These are phyloP conservation scores for Ceratitis capitata DNA, from an alignment of 1,140 invertebrate species.

Conservation along the genomic window DNA sequence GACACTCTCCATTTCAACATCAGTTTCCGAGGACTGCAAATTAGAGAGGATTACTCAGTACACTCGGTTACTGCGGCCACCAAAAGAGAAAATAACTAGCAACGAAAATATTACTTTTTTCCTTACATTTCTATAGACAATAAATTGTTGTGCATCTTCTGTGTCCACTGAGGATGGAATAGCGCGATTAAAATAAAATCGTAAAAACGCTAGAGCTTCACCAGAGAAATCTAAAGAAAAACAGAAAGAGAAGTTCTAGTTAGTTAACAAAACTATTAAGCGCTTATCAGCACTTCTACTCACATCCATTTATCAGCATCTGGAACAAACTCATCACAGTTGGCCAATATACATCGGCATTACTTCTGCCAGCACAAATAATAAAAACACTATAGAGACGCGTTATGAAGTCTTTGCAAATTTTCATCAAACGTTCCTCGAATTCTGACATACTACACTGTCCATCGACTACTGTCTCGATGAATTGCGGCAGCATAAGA, in stretches of 20 bases:
- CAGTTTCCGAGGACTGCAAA: slow-evolving; percentile 44
- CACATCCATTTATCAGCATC: slow-evolving; percentile 50
- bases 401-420: slow-evolving; percentile 52
- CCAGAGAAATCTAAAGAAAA: slow-evolving; percentile 49
- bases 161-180: slow-evolving; percentile 50
- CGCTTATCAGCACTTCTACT: slow-evolving; percentile 41
- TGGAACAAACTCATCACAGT: slow-evolving; percentile 54
- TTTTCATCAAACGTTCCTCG: slow-evolving; percentile 64
- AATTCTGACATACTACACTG: slow-evolving; percentile 61
- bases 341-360: slow-evolving; percentile 58
- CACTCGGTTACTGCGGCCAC: too few relatives aligned
- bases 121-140: slow-evolving; percentile 50
- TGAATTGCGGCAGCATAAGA: slow-evolving; percentile 49
- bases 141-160: slow-evolving; percentile 55
- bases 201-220: slow-evolving; percentile 55
- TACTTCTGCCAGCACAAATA: slow-evolving; percentile 55
- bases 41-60: too few relatives aligned
- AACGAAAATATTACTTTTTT: background rate
- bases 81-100: too few relatives aligned
- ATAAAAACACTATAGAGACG: slow-evolving; percentile 56
- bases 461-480: slow-evolving; percentile 63
- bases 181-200: slow-evolving; percentile 52
- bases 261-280: background rate
- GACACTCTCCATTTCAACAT: slow-evolving; percentile 59
- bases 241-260: background rate